These are phyloP conservation scores for Brenthis daphne DNA, from an alignment of 2,888 invertebrate genomes.

Conservation along the genomic window DNA sequence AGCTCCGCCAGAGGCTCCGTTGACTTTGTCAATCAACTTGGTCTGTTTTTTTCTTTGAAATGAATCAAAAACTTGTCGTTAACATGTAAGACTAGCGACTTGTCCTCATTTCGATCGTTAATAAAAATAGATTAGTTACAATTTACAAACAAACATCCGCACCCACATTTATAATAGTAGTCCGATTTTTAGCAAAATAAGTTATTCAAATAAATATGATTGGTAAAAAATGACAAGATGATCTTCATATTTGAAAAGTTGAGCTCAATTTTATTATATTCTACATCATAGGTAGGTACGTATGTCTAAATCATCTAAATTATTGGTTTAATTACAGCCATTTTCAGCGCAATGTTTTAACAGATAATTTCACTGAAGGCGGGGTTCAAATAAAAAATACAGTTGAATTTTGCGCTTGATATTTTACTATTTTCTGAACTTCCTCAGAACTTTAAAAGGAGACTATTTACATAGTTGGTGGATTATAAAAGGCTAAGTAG, in stretches of 20 bases:
- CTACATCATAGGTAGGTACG: not conserved
- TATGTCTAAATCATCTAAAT: not conserved
- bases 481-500: not conserved
- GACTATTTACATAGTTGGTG: slow-evolving; percentile 9
- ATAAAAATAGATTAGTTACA: no score
- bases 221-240: no score
- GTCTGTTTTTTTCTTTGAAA: not conserved
- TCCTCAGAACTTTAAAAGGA: slow-evolving; percentile 10
- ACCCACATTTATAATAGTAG: no score
- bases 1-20: slow-evolving; percentile 5
- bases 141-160: no score
- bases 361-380: not conserved
- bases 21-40: slow-evolving; percentile 17
- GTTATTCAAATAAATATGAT: no score
- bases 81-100: no score
- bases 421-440: not conserved
- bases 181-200: no score
- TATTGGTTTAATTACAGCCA: not conserved
- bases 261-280: not conserved
- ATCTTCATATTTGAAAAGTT: not conserved
- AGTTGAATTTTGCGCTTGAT: not conserved
- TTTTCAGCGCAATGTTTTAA: slow-evolving; percentile 5
- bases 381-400: not conserved
- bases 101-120: no score
- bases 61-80: not conserved